Evolutionary conservation across 2,113 vertebrate genomes (phyloP), one percentile per base, ranked within the genome.

Genomic region (Coracopsis vasa): DNA sequence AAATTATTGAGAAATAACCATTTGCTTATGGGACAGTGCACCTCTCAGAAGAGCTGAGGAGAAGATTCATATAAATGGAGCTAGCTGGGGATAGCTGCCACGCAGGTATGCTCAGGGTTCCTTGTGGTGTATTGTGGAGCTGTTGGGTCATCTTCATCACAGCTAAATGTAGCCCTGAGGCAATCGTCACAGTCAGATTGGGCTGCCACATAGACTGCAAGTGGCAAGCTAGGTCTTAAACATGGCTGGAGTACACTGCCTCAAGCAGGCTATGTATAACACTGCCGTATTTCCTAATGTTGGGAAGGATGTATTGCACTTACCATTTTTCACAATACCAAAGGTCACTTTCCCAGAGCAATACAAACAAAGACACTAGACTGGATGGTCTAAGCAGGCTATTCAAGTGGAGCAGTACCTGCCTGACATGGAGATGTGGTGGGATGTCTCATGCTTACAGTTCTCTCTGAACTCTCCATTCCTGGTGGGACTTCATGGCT

Each of bases 1-100:
- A 96, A 96, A 95, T 95, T 94, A 92, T 69, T 75, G 86, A 94
- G 81, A 88, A 92, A 95, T 35, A 90, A 35, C 31, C 10, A 1
- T 73, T 50, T 79, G 77, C 61, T 80, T 80, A 72, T 10, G 16
- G 47, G 87, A 71, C 42, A 39, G 54, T 27, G 28, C 28, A 50
- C 64, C 39, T 82, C 50, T 79, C 75, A 45, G 86, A 58, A 80
- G 62, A 31, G 18, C 12, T 66, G 33, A 28, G 51, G 24, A 3
- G 31, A 35, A n/a, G 54, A 29, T 31, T 90, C 77, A 56, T 44
- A 39, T 13, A 79, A 54, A 48, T 35, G n/a, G 62, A 87, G n/a
- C 21, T 44, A 62, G 31, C 16, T 71, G 13, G 0, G 84, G 42
- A 31, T 17, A 39, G 33, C 6, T 29, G 11, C 33, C 79, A 28